Evolutionary conservation across 1,140 invertebrate species (phyloP).

Genomic region (Scaptomyza montana): DNA sequence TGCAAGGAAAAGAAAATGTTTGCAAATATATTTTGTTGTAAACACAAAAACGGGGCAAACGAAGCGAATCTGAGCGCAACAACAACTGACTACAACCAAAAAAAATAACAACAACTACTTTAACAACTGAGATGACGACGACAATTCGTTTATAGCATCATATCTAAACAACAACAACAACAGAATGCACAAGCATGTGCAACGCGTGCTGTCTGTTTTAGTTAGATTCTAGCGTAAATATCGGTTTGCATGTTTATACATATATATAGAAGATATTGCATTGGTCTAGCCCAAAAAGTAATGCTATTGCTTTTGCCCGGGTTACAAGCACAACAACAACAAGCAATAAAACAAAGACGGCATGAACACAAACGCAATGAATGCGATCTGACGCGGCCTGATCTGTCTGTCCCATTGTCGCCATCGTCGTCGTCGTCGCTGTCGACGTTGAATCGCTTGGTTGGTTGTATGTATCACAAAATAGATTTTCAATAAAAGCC

Average conservation of each 20-base stretch:
- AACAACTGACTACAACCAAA: conserved; percentile 39
- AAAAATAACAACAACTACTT: background rate
- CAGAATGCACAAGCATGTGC: conserved; percentile 24
- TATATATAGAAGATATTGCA: conserved; percentile 26
- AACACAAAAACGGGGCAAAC: conserved; percentile 54
- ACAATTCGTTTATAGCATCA: conserved; percentile 79
- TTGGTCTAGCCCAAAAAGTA: conserved; percentile 38
- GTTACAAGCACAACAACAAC: conserved; percentile 24
- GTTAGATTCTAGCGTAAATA: conserved; percentile 47
- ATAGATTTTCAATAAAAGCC: conserved; percentile 80
- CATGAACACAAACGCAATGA: conserved; percentile 52
- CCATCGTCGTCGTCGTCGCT: background rate
- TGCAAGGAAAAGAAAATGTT: background rate
- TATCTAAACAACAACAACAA: conserved; percentile 22
- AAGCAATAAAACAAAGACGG: conserved; percentile 29
- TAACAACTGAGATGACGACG: conserved; percentile 50
- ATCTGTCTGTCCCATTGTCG: conserved; percentile 4
- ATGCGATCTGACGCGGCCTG: conserved; percentile 44
- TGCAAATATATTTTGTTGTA: conserved; percentile 46
- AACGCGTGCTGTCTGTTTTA: conserved; percentile 46
- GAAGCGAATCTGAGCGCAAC: conserved; percentile 69
- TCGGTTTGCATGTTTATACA: conserved; percentile 20
- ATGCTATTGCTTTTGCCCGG: conserved; percentile 49
- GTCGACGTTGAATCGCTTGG: background rate
- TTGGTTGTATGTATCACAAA: conserved; percentile 54